Evolutionary conservation across 1,140 invertebrate species (phyloP).

Genomic region (Brachionus manjavacas): DNA sequence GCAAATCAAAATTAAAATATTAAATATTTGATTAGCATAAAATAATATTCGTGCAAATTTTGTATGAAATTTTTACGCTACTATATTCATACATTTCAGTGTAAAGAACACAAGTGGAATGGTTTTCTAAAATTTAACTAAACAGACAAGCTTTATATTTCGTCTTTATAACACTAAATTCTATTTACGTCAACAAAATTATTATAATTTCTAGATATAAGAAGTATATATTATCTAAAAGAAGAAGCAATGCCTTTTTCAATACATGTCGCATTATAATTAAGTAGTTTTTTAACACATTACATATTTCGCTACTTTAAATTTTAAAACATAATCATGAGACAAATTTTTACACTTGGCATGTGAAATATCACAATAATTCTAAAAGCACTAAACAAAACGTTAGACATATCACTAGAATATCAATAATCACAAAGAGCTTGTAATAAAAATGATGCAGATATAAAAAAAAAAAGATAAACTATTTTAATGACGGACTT

Average conservation of each 20-base stretch:
- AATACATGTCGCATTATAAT: neutral
- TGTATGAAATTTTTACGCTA: neutral
- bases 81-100: neutral
- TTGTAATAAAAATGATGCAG: no score
- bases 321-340: neutral
- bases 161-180: neutral
- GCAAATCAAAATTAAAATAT: neutral
- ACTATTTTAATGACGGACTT: no score
- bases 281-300: neutral
- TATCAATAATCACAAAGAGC: no score
- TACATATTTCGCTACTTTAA: neutral
- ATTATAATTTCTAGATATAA: neutral
- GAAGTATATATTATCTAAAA: neutral
- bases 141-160: neutral
- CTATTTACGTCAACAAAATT: neutral
- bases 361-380: neutral
- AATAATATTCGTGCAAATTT: neutral
- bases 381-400: no score
- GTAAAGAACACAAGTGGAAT: neutral
- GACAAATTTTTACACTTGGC: neutral
- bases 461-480: no score
- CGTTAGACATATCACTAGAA: no score
- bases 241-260: neutral
- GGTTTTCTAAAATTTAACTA: neutral
- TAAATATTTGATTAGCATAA: neutral